Conservation (phyloP, 2,113 vertebrate species). For the Aptenodytes patagonicus region DNA sequence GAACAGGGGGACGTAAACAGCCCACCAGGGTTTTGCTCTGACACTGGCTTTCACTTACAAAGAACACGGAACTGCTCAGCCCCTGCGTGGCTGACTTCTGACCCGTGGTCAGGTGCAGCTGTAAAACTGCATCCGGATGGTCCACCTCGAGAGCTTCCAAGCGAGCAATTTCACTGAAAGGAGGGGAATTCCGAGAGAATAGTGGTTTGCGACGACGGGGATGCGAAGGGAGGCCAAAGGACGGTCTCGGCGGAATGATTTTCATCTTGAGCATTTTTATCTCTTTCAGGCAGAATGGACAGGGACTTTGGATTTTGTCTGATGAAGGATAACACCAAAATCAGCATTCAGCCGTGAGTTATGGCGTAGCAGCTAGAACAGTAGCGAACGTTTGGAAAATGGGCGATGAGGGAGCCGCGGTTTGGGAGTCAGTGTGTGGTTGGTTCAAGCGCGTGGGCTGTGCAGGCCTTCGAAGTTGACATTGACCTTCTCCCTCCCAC, state of each 20-base stretch:
- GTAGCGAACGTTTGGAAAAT: no score
- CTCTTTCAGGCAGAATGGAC: conserved; percentile 48
- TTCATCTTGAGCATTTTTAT: background rate
- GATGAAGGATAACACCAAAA: conserved; percentile 66
- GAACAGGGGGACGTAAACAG: background rate
- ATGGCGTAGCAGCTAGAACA: no score
- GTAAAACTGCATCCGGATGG: no score
- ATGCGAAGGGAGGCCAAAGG: background rate
- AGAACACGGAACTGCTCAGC: no score
- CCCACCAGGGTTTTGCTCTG: background rate
- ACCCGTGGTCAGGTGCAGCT: background rate
- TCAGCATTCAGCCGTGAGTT: conserved; percentile 76
- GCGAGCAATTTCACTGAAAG: background rate
- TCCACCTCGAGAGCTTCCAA: background rate
- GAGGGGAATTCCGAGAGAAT: no score
- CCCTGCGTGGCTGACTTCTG: background rate
- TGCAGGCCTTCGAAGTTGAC: no score
- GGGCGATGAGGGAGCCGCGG: background rate
- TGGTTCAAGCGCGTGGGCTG: background rate
- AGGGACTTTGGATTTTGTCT: conserved; percentile 43
- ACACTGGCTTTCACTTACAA: background rate
- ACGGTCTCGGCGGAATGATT: background rate
- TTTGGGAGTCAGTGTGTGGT: background rate
- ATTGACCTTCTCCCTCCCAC: background rate
- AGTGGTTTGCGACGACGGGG: background rate